Evolutionary conservation across 2,113 vertebrate genomes (phyloP), one percentile per base, ranked within the genome.

Genomic region (Seriola quinqueradiata): DNA sequence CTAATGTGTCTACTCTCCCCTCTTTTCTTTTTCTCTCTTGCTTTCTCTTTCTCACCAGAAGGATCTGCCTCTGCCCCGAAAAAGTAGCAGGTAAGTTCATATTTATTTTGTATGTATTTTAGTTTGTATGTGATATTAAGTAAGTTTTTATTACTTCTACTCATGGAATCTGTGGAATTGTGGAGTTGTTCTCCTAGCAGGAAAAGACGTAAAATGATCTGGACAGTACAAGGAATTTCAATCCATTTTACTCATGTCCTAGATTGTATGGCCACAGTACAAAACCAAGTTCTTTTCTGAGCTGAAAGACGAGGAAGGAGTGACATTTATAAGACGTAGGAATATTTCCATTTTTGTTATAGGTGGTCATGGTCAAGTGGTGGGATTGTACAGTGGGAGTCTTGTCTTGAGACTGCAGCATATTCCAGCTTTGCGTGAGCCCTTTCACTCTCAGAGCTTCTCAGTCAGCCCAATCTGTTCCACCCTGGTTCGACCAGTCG

Each of bases 61-160:
- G 92, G 93, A 94, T 89, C 79, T 94, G 71, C 93, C 93, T 70
- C 90, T 94, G 87, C 93, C 93, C 23, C 86, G 93, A 4, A 94
- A 94, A 92, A 93, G 92, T 86, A 93, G 90, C 90, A 90, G 90
- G 93, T 94, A 85, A 85, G 91, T 85, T 83, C 8, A 57, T 14
- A 3, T 28, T 32, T 65, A 36, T 48, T 5, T 12, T 69, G 0
- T 74, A 1, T 55, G 21, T 42, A 42, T 42, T 42, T 42, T 8
- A 11, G 40, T 42, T 42, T 63, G 3, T 23, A 10, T 75, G 54
- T 19, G 19, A 40, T 55, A 4, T 40, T 9, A 7, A 9, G 5
- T 50, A n/a, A 19, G 11, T 28, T 50, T 52, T 48, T 55, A 21
- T 12, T 32, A 12, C 58, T 36, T 11, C 17, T 34, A 5, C n/a